Conservation (phyloP, 2,113 vertebrate species). For the Gulo gulo region DNA sequence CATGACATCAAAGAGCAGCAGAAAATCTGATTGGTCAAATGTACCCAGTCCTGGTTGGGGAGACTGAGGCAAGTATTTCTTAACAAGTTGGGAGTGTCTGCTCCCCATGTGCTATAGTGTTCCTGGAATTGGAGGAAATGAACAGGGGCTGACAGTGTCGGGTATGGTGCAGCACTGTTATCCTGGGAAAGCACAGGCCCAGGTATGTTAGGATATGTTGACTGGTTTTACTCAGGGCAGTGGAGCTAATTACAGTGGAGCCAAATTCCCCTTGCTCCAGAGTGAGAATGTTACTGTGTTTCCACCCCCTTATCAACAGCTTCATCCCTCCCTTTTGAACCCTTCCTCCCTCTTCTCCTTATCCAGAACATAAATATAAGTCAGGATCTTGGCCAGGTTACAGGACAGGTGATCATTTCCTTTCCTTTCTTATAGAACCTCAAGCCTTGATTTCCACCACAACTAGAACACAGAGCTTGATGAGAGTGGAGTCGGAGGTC, state of each 20-base stretch:
- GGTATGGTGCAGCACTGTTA: fast-evolving
- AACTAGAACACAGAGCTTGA: not conserved
- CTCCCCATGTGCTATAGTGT: fast-evolving
- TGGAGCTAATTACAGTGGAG: not conserved
- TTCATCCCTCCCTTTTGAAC: not conserved
- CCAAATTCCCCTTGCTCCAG: not conserved
- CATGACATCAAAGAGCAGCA: not conserved
- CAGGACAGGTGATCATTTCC: not conserved
- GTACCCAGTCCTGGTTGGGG: not conserved
- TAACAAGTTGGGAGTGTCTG: not conserved
- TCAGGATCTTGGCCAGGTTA: not conserved
- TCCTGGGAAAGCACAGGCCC: not conserved
- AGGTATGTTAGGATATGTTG: not conserved
- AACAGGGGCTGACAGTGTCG: not conserved
- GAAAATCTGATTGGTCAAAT: not conserved
- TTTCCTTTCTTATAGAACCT: not conserved
- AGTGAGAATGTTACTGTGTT: not conserved
- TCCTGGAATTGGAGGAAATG: not conserved
- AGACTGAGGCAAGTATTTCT: not conserved
- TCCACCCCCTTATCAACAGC: not conserved
- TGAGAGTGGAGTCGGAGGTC: not conserved
- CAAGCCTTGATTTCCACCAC: not conserved
- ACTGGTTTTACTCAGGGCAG: not conserved
- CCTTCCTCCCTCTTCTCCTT: not conserved
- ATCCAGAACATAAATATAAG: not conserved